Conservation (phyloP, 2,888 invertebrate species). For the Synergus itoensis region DNA sequence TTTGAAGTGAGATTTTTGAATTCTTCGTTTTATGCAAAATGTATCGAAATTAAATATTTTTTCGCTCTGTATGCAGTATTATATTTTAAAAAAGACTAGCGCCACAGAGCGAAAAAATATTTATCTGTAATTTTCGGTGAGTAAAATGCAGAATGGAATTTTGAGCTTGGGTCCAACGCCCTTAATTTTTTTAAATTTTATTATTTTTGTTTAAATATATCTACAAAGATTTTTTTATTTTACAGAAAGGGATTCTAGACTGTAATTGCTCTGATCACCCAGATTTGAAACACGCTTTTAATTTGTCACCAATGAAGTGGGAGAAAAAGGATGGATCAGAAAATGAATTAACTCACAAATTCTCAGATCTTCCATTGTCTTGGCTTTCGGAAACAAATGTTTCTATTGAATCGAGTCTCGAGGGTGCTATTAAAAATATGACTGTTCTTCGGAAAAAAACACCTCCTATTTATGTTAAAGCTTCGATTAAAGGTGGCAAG, state of each 20-base stretch:
- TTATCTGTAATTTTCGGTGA: too few species aligned
- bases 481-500: slow-evolving; percentile 83
- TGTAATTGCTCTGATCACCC: slow-evolving; percentile 70
- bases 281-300: slow-evolving; percentile 80
- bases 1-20: too few species aligned
- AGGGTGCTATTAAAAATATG: slow-evolving; percentile 81
- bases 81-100: too few species aligned
- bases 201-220: neutral
- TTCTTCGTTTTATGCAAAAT: too few species aligned
- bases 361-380: slow-evolving; percentile 80
- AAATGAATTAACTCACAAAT: slow-evolving; percentile 73
- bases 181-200: neutral
- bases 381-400: slow-evolving; percentile 82
- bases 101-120: too few species aligned
- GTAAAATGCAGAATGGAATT: too few species aligned
- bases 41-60: too few species aligned
- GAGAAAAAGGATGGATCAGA: slow-evolving; percentile 43
- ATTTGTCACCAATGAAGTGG: slow-evolving; percentile 87
- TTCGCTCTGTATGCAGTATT: too few species aligned
- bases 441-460: slow-evolving; percentile 81
- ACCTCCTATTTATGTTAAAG: slow-evolving; percentile 87
- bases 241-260: slow-evolving; percentile 70
- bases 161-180: too few species aligned
- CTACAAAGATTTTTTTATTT: slow-evolving; percentile 17
- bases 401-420: slow-evolving; percentile 78